Percentiles rank a stretch among this genome's conserved stretches.
phyloP scores from a whole-genome alignment of 2,797 vertebrate genomes.

The Pogonophryne albipinna region DNA sequence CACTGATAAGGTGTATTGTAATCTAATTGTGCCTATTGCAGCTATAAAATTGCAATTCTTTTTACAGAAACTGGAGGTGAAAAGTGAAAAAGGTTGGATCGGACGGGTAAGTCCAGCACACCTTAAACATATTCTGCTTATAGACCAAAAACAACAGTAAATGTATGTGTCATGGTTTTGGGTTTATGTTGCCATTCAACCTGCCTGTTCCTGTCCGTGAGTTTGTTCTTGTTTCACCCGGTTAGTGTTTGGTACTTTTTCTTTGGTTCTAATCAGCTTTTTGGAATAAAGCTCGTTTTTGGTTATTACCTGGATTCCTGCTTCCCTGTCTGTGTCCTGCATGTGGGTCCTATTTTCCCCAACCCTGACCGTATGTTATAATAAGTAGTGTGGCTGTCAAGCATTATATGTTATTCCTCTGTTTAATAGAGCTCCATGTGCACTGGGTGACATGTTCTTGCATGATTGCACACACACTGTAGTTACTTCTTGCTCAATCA shows the following conservation, averaged over 20 bases:
- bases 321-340: too few relatives aligned
- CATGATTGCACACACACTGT: background rate
- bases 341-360: too few relatives aligned
- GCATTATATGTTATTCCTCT: too few relatives aligned
- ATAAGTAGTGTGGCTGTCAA: background rate
- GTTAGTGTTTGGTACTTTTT: too few relatives aligned
- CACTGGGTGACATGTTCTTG: too few relatives aligned
- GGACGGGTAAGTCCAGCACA: conserved; percentile 88
- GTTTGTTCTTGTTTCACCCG: too few relatives aligned
- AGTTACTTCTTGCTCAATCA: background rate
- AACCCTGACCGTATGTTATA: too few relatives aligned
- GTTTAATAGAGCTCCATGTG: background rate
- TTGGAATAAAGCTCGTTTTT: too few relatives aligned
- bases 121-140: background rate
- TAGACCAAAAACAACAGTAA: background rate
- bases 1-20: background rate
- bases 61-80: conserved; percentile 80
- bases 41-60: background rate
- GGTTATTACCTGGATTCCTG: too few relatives aligned
- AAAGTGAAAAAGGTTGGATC: conserved; percentile 91
- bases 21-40: background rate
- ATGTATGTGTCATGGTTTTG: background rate
- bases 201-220: too few relatives aligned
- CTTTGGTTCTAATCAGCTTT: too few relatives aligned
- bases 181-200: too few relatives aligned